Conservation (phyloP, 2,888 invertebrate genomes). For the Flexamia atlantica region DNA sequence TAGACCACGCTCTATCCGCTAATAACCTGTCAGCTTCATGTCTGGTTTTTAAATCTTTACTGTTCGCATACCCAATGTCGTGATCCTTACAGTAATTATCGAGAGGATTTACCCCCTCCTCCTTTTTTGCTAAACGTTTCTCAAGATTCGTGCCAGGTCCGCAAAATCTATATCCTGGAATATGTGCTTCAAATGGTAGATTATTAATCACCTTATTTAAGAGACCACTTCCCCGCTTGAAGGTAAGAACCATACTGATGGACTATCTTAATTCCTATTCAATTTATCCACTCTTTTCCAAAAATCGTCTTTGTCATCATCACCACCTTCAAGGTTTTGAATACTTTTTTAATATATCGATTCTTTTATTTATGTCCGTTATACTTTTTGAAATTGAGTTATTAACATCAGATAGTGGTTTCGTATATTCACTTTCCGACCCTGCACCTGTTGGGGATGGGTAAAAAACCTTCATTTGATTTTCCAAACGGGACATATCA, state of each 20-base stretch:
- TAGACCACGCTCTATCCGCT: constrained; percentile 62
- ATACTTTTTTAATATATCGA: neutral
- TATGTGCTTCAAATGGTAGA: constrained; percentile 64
- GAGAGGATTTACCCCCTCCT: constrained; percentile 63
- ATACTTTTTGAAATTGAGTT: neutral
- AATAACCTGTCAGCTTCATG: constrained; percentile 62
- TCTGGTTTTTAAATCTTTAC: constrained; percentile 40
- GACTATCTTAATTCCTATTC: neutral
- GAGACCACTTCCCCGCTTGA: constrained; percentile 19
- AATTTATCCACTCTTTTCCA: constrained; percentile 14
- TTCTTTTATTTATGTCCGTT: neutral
- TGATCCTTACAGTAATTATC: constrained; percentile 66
- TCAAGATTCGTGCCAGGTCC: constrained; percentile 65
- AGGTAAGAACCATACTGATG: neutral
- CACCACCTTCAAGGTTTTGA: neutral
- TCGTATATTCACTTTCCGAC: neutral
- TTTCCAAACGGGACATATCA: neutral
- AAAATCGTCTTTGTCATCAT: neutral
- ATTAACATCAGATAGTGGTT: too few species aligned
- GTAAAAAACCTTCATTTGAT: neutral
- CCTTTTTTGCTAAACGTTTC: constrained; percentile 56
- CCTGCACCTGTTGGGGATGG: neutral
- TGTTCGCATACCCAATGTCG: constrained; percentile 64
- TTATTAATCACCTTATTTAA: constrained; percentile 59
- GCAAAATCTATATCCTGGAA: constrained; percentile 66